Percentiles rank a stretch among this genome's conserved stretches.
These are phyloP conservation scores for Drosophila seguyi DNA, from an alignment of 1,140 invertebrate genomes.

Conservation along the genomic window DNA sequence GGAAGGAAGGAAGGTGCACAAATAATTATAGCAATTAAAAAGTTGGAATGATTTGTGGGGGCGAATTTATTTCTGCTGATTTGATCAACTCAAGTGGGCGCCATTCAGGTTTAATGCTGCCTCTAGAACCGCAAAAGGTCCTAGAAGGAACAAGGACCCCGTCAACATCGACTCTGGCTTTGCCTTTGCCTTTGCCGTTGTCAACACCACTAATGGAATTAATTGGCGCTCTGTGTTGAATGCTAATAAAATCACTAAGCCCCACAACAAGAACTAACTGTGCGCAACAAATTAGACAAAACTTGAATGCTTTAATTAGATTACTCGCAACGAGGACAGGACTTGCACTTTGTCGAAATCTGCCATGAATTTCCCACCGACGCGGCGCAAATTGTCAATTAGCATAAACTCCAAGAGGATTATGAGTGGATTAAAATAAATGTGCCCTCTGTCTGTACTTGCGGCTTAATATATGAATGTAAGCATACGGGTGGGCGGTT, in stretches of 20 bases:
- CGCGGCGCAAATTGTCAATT: constrained; percentile 53
- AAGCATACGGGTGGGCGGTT: not conserved
- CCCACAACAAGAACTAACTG: constrained; percentile 46
- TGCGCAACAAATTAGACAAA: constrained; percentile 68
- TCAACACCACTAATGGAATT: constrained; percentile 70
- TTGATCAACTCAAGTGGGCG: constrained; percentile 46
- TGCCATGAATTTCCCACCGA: constrained; percentile 7
- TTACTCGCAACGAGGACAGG: constrained; percentile 20
- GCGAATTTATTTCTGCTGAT: constrained; percentile 57
- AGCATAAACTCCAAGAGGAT: constrained; percentile 62
- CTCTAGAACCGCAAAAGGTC: not conserved
- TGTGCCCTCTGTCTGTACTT: constrained; percentile 32
- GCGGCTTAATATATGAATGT: constrained; percentile 1
- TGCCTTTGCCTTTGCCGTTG: constrained; percentile 8
- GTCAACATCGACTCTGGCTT: not conserved
- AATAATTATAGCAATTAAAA: constrained; percentile 75
- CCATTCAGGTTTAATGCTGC: constrained; percentile 10
- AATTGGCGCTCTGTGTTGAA: constrained; percentile 70
- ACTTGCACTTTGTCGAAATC: constrained; percentile 42
- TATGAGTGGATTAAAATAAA: constrained; percentile 70
- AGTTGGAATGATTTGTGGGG: constrained; percentile 63
- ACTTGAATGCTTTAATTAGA: constrained; percentile 75
- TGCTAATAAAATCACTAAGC: constrained; percentile 74
- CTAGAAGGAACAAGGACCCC: constrained; percentile 14
- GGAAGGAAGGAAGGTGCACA: constrained; percentile 31